These are phyloP conservation scores for Metopia argyrocephala DNA, from an alignment of 2,888 invertebrate genomes.

Conservation along the genomic window DNA sequence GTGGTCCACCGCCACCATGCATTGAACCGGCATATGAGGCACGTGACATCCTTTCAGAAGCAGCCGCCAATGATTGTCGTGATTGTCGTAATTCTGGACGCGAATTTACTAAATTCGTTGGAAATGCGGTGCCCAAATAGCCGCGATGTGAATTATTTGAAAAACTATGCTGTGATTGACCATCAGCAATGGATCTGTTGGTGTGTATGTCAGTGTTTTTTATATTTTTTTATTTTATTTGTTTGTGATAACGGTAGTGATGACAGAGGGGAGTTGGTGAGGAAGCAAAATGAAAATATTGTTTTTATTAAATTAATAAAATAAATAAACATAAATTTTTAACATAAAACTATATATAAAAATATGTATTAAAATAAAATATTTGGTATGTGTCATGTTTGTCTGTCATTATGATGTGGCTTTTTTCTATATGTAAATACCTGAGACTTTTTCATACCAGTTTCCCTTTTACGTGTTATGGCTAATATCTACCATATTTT, in stretches of 20 bases:
- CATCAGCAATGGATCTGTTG: slow-evolving; percentile 88
- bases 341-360: slow-evolving; percentile 13
- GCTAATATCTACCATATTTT: background rate
- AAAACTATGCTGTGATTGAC: slow-evolving; percentile 93
- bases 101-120: slow-evolving; percentile 87
- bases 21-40: slow-evolving; percentile 85
- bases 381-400: no score
- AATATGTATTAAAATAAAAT: background rate
- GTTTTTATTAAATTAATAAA: slow-evolving; percentile 21
- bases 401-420: no score
- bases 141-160: slow-evolving; percentile 88
- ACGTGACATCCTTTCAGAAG: slow-evolving; percentile 89
- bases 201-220: slow-evolving; percentile 26
- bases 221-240: slow-evolving; percentile 7
- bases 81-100: slow-evolving; percentile 91
- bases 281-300: slow-evolving; percentile 47
- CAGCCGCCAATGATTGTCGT: slow-evolving; percentile 89
- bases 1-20: slow-evolving; percentile 79
- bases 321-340: slow-evolving; percentile 22
- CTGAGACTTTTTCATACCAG: no score
- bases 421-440: no score
- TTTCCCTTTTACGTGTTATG: background rate
- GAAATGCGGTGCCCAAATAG: slow-evolving; percentile 84
- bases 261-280: slow-evolving; percentile 19
- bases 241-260: slow-evolving; percentile 5